Percentiles rank a stretch among this genome's conserved stretches.
Conservation (phyloP, 1,140 invertebrate genomes). For the Sipha flava region DNA sequence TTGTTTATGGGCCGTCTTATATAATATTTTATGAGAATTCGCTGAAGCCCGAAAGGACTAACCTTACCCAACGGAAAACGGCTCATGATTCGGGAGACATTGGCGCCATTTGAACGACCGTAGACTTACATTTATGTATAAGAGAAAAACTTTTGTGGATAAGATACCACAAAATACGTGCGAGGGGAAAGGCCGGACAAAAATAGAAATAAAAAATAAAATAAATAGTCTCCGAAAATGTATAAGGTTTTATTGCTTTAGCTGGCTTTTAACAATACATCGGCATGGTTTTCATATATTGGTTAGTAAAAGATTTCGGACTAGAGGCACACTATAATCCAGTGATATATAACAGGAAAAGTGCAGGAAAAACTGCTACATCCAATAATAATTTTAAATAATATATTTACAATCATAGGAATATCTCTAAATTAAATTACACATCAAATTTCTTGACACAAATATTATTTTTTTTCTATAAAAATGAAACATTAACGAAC, state of each 20-base stretch:
- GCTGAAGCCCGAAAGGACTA: not conserved
- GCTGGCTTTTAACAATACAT: slow-evolving; percentile 4
- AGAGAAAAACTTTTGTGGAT: not conserved
- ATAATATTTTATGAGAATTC: not conserved
- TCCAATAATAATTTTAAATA: not conserved
- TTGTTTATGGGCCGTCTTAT: not conserved
- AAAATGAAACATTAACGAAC: not conserved
- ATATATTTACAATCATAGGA: not conserved
- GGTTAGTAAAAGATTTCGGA: not conserved
- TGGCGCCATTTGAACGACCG: slow-evolving; percentile 15
- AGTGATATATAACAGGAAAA: not conserved
- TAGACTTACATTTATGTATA: slow-evolving; percentile 1
- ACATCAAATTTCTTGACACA: not conserved
- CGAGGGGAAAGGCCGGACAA: not conserved
- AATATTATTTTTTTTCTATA: not conserved
- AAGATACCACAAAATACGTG: not conserved
- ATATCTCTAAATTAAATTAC: not conserved
- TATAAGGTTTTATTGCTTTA: not conserved
- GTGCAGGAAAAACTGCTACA: not conserved
- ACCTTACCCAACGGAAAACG: slow-evolving; percentile 27
- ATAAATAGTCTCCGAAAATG: not conserved
- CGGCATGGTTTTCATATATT: not conserved
- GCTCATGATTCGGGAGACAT: not conserved
- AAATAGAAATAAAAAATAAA: not conserved
- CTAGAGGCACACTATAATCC: not conserved